A percentile compares a stretch with the other conserved stretches of the same genome.
phyloP scores from a whole-genome alignment of 1,140 invertebrate genomes.

The Centruroides sculpturatus region DNA sequence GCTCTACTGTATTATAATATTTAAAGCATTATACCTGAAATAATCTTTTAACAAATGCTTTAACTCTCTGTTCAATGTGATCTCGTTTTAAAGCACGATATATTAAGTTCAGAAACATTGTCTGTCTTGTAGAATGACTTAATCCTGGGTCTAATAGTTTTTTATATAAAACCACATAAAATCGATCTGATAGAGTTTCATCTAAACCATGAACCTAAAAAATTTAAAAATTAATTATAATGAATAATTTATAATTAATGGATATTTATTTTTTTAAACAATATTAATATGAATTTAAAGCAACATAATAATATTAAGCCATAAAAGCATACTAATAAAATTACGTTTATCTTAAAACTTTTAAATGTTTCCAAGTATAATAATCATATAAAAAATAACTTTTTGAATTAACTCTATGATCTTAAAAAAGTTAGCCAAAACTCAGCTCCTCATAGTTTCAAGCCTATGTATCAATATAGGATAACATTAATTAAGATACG shows the following conservation, averaged over 20 bases:
- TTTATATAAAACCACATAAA: conserved; percentile 76
- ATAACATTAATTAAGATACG: no score
- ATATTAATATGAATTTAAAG: neutral
- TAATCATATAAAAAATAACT: no score
- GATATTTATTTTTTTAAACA: neutral
- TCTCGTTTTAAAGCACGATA: conserved; percentile 73
- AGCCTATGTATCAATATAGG: no score
- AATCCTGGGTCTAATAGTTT: conserved; percentile 69
- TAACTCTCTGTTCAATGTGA: conserved; percentile 46
- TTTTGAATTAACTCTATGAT: no score
- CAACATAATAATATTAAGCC: no score
- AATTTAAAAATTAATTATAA: neutral
- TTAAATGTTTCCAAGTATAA: no score
- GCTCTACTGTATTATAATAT: no score
- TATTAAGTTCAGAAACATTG: conserved; percentile 73
- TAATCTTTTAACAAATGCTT: conserved; percentile 77
- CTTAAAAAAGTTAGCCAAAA: no score
- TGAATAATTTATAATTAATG: neutral
- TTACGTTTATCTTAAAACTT: conserved; percentile 15
- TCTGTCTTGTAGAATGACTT: conserved; percentile 52
- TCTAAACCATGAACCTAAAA: conserved; percentile 18
- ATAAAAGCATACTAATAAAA: neutral
- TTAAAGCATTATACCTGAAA: conserved; percentile 45
- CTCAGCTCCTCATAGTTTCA: no score
- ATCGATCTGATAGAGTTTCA: conserved; percentile 41